Evolutionary conservation across 2,113 vertebrate species (phyloP).

Genomic region (Coryphaenoides rupestris): DNA sequence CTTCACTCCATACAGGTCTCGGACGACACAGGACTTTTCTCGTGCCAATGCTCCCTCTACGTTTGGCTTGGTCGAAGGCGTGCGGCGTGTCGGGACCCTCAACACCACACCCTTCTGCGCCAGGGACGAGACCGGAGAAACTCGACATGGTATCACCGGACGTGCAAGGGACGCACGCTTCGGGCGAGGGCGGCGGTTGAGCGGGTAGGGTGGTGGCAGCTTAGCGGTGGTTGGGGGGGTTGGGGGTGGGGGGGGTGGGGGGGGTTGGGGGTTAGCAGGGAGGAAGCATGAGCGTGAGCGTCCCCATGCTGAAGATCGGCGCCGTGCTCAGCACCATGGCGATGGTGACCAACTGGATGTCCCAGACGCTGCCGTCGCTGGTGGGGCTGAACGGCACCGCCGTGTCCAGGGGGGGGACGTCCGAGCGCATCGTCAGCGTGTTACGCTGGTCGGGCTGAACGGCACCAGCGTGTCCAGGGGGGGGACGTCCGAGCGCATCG

Average conservation of each 20-base stretch:
- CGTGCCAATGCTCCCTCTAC: no score
- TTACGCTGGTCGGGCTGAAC: no score
- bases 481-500: conserved; percentile 87
- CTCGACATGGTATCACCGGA: no score
- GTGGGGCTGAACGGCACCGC: conserved; percentile 87
- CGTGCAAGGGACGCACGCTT: not conserved
- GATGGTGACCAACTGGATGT: conserved; percentile 94
- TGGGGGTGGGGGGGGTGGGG: conserved; percentile 52
- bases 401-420: conserved; percentile 82
- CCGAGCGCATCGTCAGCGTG: conserved; percentile 88
- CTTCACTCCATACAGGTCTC: no score
- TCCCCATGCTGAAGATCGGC: conserved; percentile 86
- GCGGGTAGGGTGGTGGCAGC: conserved; percentile 43
- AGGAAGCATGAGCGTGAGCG: conserved; percentile 74
- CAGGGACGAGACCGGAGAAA: no score
- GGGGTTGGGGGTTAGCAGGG: conserved; percentile 54
- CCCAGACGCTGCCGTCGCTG: conserved; percentile 85
- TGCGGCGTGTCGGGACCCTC: no score
- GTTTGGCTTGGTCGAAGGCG: no score
- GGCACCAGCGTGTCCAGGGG: conserved; percentile 81
- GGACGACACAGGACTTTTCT: no score
- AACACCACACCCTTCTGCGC: no score
- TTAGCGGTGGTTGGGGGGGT: conserved; percentile 36
- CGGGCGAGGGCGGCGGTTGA: not conserved
- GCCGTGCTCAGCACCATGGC: conserved; percentile 92